phyloP scores from a whole-genome alignment of 2,797 vertebrate species.

The Lutjanus campechanus region DNA sequence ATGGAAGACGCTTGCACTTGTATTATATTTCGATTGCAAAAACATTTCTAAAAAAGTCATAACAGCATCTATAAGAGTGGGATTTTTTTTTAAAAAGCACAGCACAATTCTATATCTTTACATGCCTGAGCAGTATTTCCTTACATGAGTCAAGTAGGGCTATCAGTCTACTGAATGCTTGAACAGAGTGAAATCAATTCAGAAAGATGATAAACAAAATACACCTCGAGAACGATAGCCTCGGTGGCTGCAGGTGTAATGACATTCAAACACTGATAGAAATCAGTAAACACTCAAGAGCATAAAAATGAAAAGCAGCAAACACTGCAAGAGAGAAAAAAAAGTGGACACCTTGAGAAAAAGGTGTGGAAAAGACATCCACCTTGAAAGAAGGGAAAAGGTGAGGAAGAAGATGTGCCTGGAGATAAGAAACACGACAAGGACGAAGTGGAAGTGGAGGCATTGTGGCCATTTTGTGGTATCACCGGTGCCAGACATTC shows the following conservation, averaged over 20 bases:
- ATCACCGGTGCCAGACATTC: slow-evolving; percentile 82
- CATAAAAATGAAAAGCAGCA: slow-evolving; percentile 62
- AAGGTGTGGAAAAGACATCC: slow-evolving; percentile 50
- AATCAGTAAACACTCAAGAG: slow-evolving; percentile 72
- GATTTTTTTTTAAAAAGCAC: slow-evolving; percentile 37
- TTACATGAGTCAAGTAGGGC: slow-evolving; percentile 59
- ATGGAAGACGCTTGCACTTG: slow-evolving; percentile 38
- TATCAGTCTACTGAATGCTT: slow-evolving; percentile 52
- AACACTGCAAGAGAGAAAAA: slow-evolving; percentile 5
- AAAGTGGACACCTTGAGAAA: slow-evolving; percentile 33
- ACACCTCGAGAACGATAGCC: slow-evolving; percentile 51
- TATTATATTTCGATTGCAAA: slow-evolving; percentile 57
- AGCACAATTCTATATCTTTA: slow-evolving; percentile 44
- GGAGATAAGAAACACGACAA: slow-evolving; percentile 66
- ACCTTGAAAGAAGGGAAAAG: slow-evolving; percentile 66
- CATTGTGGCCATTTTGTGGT: slow-evolving; percentile 73
- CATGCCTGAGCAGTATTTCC: slow-evolving; percentile 46
- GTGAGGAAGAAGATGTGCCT: slow-evolving; percentile 65
- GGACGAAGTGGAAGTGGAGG: slow-evolving; percentile 70
- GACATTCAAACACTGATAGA: slow-evolving; percentile 70
- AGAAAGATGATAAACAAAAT: slow-evolving; percentile 68
- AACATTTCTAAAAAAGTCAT: slow-evolving; percentile 53
- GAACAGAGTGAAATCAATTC: slow-evolving; percentile 66
- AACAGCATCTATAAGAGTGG: slow-evolving; percentile 31
- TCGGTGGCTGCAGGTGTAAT: slow-evolving; percentile 63